phyloP scores from a whole-genome alignment of 2,888 invertebrate genomes.

The Limnephilus rhombicus region DNA sequence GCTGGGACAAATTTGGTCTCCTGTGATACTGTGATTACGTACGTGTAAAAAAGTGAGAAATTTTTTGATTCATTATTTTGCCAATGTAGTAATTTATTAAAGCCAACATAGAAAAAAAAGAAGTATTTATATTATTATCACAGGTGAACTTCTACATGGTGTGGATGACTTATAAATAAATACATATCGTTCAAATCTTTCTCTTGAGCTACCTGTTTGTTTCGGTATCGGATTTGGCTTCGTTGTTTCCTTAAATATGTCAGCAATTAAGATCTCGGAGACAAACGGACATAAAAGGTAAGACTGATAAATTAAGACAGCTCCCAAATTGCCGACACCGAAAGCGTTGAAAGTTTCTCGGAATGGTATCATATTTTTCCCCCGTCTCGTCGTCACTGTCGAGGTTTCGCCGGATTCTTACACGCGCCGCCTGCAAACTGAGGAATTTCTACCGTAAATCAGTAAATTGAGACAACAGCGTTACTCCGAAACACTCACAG shows the following conservation, averaged over 20 bases:
- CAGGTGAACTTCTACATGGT: too few species aligned
- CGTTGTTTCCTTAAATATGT: slow-evolving; percentile 4
- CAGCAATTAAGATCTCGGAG: slow-evolving; percentile 21
- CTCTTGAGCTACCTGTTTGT: background rate
- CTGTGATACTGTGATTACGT: too few species aligned
- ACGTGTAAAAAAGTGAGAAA: background rate
- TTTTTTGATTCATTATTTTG: background rate
- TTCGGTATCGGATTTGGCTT: background rate
- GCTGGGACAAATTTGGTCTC: too few species aligned
- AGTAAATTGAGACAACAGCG: slow-evolving; percentile 18
- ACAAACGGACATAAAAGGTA: slow-evolving; percentile 2
- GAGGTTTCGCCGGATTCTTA: background rate
- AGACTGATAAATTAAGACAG: slow-evolving; percentile 42
- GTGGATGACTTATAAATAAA: too few species aligned
- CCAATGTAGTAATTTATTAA: background rate
- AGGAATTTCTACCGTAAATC: slow-evolving; percentile 10
- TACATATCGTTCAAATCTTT: too few species aligned
- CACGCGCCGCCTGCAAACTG: background rate
- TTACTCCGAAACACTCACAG: background rate
- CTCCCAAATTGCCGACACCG: slow-evolving; percentile 45
- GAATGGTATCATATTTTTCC: slow-evolving; percentile 26
- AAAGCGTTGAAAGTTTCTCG: slow-evolving; percentile 34
- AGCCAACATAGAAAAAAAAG: too few species aligned
- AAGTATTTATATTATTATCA: too few species aligned
- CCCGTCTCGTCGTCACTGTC: background rate